Evolutionary conservation across 2,797 vertebrate species (phyloP), one percentile per base, ranked within the genome.

Genomic region (Microctenopoma steveboyesi): DNA sequence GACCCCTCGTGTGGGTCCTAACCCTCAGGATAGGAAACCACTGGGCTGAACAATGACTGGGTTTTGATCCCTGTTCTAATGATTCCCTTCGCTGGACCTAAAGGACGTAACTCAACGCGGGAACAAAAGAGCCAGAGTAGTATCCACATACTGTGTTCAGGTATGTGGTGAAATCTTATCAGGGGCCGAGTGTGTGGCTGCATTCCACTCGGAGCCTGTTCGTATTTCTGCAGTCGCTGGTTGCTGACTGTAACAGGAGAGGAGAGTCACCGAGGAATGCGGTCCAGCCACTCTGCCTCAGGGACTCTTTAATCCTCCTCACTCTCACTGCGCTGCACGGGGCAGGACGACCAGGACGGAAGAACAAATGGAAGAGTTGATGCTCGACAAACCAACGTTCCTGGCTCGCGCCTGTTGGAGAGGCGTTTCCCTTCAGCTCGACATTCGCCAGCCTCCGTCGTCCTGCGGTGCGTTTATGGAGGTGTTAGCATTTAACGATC

Each of bases 281-380:
- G 3, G 63, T 66, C 78, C 45, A 1, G 79, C 87, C 55, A 40
- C 86, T 84, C 52, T 53, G 71, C 78, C 74, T 76, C 75, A 42
- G 79, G 79, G 75, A 54, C 75, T 74, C 78, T 84, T 81, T 82
- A 89, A 88, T 86, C 89, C 81, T 74, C 61, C 85, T 76, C 84
- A 77, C 74, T 80, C 74, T 80, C 74, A 9, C 76, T 73, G 76
- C 54, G 68, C 74, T 2, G 72, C 49, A 18, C 5, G 70, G 70
- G 78, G 54, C 61, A 69, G 69, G 69, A 72, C 77, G 79, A 85
- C 74, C 68, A 70, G 50, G 54, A 49, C 46, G 28, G 57, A 65
- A 39, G 3, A 61, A 65, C 40, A 22, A 75, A 54, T 12, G 9
- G 14, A 25, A 55, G 40, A 53, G 45, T 1, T 11, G 15, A 46